Conservation (phyloP, 1,140 invertebrate genomes). For the Branchinecta lindahli region DNA sequence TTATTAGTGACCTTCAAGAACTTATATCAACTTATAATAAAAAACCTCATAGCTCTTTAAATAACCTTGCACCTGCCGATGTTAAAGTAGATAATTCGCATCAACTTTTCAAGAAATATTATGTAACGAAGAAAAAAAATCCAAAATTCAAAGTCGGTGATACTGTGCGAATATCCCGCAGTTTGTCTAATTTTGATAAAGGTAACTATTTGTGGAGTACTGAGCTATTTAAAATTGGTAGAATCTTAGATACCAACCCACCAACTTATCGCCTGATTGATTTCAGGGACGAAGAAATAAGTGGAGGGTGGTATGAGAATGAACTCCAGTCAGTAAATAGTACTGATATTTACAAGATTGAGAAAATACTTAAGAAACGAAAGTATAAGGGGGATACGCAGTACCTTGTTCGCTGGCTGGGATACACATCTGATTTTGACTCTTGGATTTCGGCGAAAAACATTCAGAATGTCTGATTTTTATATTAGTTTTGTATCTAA, state of each 20-base stretch:
- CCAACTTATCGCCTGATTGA: not conserved
- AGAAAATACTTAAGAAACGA: not conserved
- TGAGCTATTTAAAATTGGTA: not conserved
- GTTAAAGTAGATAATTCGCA: no score
- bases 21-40: no score
- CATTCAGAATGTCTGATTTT: not conserved
- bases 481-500: not conserved
- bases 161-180: no score
- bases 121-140: no score
- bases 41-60: no score
- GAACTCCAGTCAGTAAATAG: not conserved
- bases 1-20: no score
- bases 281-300: not conserved
- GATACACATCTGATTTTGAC: not conserved
- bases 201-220: no score
- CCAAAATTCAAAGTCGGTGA: no score
- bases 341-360: not conserved
- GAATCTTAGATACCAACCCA: not conserved
- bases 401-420: not conserved
- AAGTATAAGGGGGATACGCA: not conserved
- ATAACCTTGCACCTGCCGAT: no score
- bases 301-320: not conserved
- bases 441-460: not conserved
- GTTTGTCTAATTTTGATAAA: slow-evolving; percentile 9
- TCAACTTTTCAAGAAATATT: no score